Percentiles rank a stretch among this genome's conserved stretches.
Evolutionary conservation across 2,797 vertebrate species (phyloP).

Genomic region (Xenopus petersii): DNA sequence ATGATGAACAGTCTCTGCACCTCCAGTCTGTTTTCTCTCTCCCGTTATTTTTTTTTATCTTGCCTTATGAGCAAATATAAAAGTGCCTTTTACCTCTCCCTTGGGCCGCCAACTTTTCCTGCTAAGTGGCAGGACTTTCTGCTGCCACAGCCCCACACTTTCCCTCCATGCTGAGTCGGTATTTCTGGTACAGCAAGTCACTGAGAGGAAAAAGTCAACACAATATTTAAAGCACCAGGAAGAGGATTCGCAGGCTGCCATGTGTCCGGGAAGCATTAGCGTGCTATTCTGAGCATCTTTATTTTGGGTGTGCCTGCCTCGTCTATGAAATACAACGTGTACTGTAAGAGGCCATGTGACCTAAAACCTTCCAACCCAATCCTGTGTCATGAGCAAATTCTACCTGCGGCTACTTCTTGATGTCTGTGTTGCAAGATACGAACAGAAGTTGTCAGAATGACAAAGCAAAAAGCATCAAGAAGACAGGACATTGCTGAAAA

Average conservation of each 20-base stretch:
- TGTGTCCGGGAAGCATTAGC: background rate
- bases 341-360: no score
- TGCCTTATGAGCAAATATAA: conserved; percentile 24
- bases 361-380: no score
- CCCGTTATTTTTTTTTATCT: background rate
- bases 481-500: no score
- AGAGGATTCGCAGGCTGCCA: background rate
- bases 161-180: conserved; percentile 28
- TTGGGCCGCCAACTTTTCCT: conserved; percentile 29
- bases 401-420: no score
- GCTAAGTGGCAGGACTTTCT: conserved; percentile 33
- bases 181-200: conserved; percentile 28
- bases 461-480: no score
- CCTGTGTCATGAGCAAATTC: no score
- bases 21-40: background rate
- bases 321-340: no score
- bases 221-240: conserved; percentile 30
- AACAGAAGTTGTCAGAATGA: no score
- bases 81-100: conserved; percentile 45
- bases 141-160: conserved; percentile 33
- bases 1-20: background rate
- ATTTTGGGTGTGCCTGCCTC: background rate
- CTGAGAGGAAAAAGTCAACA: conserved; percentile 37
- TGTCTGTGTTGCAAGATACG: no score
- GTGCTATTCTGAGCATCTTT: conserved; percentile 1